These are phyloP conservation scores for Acipenser transmontanus DNA, from an alignment of 2,797 vertebrate genomes.

Conservation along the genomic window DNA sequence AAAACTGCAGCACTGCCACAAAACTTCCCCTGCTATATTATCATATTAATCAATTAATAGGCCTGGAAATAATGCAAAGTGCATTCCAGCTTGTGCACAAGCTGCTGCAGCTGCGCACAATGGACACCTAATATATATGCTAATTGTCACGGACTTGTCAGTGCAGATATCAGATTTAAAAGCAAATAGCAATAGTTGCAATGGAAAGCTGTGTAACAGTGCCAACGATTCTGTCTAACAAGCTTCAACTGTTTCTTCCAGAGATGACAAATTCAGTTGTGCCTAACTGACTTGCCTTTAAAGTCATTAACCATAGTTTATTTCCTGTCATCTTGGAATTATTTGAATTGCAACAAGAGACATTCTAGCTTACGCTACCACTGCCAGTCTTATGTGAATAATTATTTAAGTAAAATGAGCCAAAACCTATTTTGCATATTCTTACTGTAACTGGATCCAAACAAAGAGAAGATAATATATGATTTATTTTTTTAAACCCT, in stretches of 20 bases:
- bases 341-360: conserved; percentile 49
- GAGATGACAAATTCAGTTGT: conserved; percentile 4
- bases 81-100: too few species aligned
- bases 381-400: too few species aligned
- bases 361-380: conserved; percentile 30
- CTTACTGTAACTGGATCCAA: too few species aligned
- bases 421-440: too few species aligned
- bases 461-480: too few species aligned
- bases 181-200: neutral
- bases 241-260: conserved; percentile 2
- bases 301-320: conserved; percentile 24
- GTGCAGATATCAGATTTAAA: neutral
- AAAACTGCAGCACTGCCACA: too few species aligned
- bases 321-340: conserved; percentile 46
- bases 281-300: conserved; percentile 20
- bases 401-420: too few species aligned
- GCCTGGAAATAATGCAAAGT: too few species aligned
- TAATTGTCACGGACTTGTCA: neutral
- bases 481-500: too few species aligned
- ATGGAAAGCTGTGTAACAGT: conserved; percentile 7
- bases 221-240: conserved; percentile 6
- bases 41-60: too few species aligned
- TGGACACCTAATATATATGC: neutral
- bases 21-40: too few species aligned
- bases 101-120: neutral